Percentiles rank a stretch among this genome's conserved stretches.
phyloP scores from a whole-genome alignment of 2,888 invertebrate genomes.

The Aphidoletes aphidimyza region DNA sequence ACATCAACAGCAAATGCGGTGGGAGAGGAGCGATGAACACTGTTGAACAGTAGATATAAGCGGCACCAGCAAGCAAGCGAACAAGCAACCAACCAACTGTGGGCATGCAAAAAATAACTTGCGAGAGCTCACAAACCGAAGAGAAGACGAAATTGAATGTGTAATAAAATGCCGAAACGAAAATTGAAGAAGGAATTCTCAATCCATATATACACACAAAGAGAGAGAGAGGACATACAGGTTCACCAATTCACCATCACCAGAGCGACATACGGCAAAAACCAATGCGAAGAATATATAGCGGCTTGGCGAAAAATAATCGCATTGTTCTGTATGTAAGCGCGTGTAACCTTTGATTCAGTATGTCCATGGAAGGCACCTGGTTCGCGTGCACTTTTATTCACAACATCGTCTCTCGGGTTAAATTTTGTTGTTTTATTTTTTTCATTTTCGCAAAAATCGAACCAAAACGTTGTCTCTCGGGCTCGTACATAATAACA shows the following conservation, averaged over 20 bases:
- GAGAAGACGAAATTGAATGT: conserved; percentile 38
- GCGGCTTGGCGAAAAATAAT: conserved; percentile 51
- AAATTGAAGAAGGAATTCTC: conserved; percentile 34
- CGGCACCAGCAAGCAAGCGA: neutral
- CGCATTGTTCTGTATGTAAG: conserved; percentile 53
- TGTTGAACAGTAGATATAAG: neutral
- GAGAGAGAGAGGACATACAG: neutral
- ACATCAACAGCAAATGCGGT: neutral
- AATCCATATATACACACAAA: conserved; percentile 15
- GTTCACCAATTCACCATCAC: neutral
- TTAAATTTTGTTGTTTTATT: too few species aligned
- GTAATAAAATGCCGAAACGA: conserved; percentile 48
- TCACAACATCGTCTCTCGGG: neutral
- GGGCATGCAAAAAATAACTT: neutral
- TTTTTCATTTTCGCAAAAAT: too few species aligned
- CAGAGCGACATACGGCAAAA: neutral
- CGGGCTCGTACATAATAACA: neutral
- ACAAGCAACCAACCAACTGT: neutral
- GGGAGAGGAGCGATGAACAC: too few species aligned
- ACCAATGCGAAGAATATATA: neutral
- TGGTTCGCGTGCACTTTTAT: conserved; percentile 50
- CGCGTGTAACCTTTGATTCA: conserved; percentile 56
- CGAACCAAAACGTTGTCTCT: neutral
- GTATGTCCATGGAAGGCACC: conserved; percentile 58
- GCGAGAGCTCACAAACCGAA: neutral